Evolutionary conservation across 2,797 vertebrate genomes (phyloP), one percentile per base, ranked within the genome.

Genomic region (Thripadectes ignobilis): DNA sequence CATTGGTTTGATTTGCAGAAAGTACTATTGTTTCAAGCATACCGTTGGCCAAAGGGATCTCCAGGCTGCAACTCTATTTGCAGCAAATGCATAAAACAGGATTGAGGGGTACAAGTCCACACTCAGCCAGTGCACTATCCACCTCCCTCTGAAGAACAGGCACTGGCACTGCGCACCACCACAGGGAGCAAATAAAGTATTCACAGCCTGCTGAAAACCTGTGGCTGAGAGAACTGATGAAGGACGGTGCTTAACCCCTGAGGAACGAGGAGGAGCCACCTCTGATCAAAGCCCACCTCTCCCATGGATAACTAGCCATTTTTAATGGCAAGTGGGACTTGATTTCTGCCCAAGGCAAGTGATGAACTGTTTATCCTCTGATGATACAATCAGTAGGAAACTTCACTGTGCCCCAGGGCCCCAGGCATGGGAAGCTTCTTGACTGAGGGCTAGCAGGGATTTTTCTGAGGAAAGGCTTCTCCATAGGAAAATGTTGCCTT

Each of bases 401-500:
- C 22, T 63, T 23, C 1, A 1, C 9, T 21, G 23, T 4, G 9
- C 32, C 3, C 2, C 38, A 52, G 57, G 30, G 65, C 30, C 65
- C n/a, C 1, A 5, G 10, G 14, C 49, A 78, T 0, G 13, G 62
- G 69, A 86, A 91, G 34, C 7, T 2, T 5, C 65, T 58, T 58
- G 49, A 91, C 24, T 1, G 2, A 69, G 62, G n/a, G 34, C 36
- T 54, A 74, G 58, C 12, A 45, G 18, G 21, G n/a, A 82, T 79
- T 79, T 82, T 91, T 63, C 32, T 69, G 45, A 93, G 6, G 30
- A 63, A 69, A 90, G 63, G 15, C 14, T 88, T 77, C 84, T 93
- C 79, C 71, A 78, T 17, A 73, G 57, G 63, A 95, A 92, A 94
- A 90, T 48, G 68, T 5, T 92, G 66, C 76, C 86, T 63, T 90